phyloP scores from a whole-genome alignment of 2,113 vertebrate species.

The Dipodomys merriami region DNA sequence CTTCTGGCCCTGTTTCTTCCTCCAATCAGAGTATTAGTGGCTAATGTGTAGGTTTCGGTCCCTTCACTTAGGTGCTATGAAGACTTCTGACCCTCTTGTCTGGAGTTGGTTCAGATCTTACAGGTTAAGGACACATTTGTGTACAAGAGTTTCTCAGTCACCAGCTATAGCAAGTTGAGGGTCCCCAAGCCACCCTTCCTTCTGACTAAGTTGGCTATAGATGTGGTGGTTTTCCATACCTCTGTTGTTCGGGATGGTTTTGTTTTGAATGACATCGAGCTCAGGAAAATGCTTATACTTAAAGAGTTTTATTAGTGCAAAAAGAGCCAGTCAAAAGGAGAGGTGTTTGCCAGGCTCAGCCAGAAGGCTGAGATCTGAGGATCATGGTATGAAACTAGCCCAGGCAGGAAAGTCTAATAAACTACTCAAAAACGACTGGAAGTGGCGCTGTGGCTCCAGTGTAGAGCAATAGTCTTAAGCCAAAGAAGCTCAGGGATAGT shows the following conservation, averaged over 20 bases:
- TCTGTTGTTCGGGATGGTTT: not conserved
- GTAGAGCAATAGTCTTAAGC: too few relatives aligned
- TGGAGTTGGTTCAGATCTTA: not conserved
- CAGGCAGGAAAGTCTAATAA: too few relatives aligned
- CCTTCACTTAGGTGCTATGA: not conserved
- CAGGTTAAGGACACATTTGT: not conserved
- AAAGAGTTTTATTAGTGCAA: not conserved
- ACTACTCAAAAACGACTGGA: too few relatives aligned
- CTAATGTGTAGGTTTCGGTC: not conserved
- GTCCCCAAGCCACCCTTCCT: not conserved
- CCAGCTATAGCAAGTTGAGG: not conserved
- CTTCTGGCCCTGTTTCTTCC: not conserved
- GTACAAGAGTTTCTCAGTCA: not conserved
- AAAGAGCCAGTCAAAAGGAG: not conserved
- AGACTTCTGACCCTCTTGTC: not conserved
- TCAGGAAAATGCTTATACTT: not conserved
- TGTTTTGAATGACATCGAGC: not conserved
- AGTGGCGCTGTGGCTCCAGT: too few relatives aligned
- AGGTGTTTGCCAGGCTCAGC: too few relatives aligned
- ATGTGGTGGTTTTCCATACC: not conserved
- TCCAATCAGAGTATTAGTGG: not conserved
- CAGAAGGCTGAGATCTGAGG: too few relatives aligned
- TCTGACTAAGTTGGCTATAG: not conserved
- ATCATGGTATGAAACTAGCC: too few relatives aligned
- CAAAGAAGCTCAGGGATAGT: too few relatives aligned